Percentiles rank a stretch among this genome's conserved stretches.
phyloP scores from a whole-genome alignment of 2,113 vertebrate species.

The Embiotoca jacksoni region DNA sequence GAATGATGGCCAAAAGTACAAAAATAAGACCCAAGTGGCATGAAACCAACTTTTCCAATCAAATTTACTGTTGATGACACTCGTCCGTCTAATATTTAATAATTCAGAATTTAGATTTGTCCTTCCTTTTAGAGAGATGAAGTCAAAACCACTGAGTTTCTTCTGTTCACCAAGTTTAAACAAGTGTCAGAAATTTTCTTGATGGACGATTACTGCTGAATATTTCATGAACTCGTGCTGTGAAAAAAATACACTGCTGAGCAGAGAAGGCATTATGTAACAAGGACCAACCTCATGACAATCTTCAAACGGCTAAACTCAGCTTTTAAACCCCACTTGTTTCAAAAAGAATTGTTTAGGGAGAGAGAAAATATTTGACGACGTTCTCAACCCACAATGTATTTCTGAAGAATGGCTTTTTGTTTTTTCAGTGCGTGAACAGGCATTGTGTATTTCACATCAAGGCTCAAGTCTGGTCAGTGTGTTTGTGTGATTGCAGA shows the following conservation, averaged over 20 bases:
- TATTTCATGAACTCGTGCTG: conserved; percentile 37
- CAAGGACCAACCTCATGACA: conserved; percentile 31
- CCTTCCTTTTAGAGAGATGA: no score
- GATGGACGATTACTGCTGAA: conserved; percentile 29
- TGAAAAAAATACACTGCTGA: conserved; percentile 27
- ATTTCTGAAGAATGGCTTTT: conserved; percentile 3
- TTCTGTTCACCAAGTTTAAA: no score
- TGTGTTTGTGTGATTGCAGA: conserved; percentile 12
- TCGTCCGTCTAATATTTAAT: no score
- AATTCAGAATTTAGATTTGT: no score
- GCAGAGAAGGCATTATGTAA: conserved; percentile 16
- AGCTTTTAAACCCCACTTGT: conserved; percentile 27
- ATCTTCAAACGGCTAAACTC: conserved; percentile 13
- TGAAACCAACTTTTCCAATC: no score
- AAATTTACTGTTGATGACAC: no score
- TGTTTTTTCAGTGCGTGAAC: conserved; percentile 24
- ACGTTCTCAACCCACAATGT: conserved; percentile 5
- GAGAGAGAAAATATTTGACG: conserved; percentile 10
- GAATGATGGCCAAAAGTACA: no score
- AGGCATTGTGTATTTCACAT: conserved; percentile 36
- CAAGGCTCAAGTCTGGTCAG: conserved; percentile 8
- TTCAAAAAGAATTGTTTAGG: neutral
- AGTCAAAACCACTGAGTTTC: no score
- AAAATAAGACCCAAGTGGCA: no score
- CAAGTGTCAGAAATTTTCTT: conserved; percentile 4